These are phyloP conservation scores for Spheniscus mendiculus DNA, from an alignment of 2,113 vertebrate species.

Conservation along the genomic window DNA sequence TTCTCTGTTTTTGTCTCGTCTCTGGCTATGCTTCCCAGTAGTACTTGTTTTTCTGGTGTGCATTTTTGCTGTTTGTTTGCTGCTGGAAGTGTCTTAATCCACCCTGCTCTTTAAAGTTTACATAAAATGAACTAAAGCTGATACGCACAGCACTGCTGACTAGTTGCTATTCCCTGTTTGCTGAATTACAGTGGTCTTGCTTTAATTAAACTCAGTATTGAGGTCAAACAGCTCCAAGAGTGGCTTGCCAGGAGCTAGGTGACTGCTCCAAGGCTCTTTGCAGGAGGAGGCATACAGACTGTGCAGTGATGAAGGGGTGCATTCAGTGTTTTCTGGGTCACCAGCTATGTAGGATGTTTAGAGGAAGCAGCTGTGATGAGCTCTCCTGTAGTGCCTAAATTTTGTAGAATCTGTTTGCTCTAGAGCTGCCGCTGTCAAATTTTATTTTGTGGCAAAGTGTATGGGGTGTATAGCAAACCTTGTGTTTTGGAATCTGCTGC, in stretches of 20 bases:
- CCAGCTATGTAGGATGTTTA: rapidly evolving
- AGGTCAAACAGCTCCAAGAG: background rate
- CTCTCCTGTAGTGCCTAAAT: rapidly evolving
- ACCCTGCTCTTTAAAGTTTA: background rate
- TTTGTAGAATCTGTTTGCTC: background rate
- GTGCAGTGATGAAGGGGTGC: no score
- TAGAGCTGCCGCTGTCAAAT: rapidly evolving
- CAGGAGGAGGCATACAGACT: rapidly evolving
- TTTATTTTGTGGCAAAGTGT: rapidly evolving
- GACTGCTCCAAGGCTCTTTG: background rate
- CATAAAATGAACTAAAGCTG: background rate
- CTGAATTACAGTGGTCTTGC: background rate
- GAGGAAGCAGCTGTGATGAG: background rate
- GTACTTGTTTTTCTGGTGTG: rapidly evolving
- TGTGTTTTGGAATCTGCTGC: background rate
- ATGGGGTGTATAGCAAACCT: rapidly evolving
- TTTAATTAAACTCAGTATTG: background rate
- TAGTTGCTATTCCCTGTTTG: background rate
- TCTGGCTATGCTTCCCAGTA: rapidly evolving
- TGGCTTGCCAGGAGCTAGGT: background rate
- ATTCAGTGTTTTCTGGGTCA: no score
- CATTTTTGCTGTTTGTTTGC: background rate
- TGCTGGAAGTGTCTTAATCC: background rate
- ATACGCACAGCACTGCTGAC: rapidly evolving
- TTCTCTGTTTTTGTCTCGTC: background rate